Evolutionary conservation across 2,113 vertebrate genomes (phyloP).

Genomic region (Acanthochromis polyacanthus): DNA sequence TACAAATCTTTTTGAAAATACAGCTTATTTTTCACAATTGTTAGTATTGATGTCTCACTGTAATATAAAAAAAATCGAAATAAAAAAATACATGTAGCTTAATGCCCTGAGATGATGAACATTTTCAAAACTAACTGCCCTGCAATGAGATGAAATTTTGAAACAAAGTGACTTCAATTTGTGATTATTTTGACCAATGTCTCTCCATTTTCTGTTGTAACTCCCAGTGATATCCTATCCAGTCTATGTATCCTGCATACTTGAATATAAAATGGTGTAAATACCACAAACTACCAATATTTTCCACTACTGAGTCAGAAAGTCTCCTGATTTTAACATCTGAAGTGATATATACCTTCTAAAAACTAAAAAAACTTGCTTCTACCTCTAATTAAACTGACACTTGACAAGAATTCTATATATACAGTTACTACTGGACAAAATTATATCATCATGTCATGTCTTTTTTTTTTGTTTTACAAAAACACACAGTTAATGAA

Average conservation of each 20-base stretch:
- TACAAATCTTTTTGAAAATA: slow-evolving; percentile 4
- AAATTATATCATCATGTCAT: too few relatives aligned
- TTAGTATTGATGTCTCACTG: neutral
- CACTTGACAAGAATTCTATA: too few relatives aligned
- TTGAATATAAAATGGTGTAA: neutral
- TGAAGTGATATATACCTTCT: neutral
- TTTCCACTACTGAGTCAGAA: neutral
- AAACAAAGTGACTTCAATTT: neutral
- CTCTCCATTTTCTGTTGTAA: neutral
- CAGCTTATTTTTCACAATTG: neutral
- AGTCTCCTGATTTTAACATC: neutral
- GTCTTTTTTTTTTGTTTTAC: neutral
- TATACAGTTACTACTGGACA: too few relatives aligned
- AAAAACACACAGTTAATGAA: neutral
- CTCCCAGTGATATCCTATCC: neutral
- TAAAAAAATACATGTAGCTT: neutral
- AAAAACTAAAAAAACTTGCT: neutral
- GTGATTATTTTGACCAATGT: neutral
- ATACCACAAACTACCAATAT: neutral
- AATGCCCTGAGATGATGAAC: slow-evolving; percentile 21
- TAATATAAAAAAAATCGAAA: neutral
- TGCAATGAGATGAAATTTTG: slow-evolving; percentile 7
- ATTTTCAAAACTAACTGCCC: neutral
- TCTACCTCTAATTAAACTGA: neutral
- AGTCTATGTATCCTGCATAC: neutral